These are phyloP conservation scores for Adelges cooleyi DNA, from an alignment of 1,140 invertebrate genomes.

Conservation along the genomic window DNA sequence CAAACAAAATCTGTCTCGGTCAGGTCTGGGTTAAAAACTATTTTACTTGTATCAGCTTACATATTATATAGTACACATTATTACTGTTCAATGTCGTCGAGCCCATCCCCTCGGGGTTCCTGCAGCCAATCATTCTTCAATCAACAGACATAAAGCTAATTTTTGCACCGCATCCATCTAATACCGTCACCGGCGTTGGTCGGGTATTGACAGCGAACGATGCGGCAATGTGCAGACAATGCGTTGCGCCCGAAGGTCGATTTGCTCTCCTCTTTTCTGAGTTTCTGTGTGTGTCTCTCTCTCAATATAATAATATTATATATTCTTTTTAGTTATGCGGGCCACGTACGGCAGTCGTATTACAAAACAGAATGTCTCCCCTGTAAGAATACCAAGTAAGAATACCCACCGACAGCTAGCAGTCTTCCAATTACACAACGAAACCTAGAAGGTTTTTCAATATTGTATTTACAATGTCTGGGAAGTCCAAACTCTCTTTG, in stretches of 20 bases:
- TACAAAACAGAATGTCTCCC: slow-evolving; percentile 21
- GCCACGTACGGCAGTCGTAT: slow-evolving; percentile 18
- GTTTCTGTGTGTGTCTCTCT: too few species aligned
- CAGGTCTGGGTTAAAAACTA: too few species aligned
- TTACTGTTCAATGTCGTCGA: background rate
- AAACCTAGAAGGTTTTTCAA: too few species aligned
- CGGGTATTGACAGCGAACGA: background rate
- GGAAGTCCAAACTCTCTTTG: too few species aligned
- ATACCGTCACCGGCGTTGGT: background rate
- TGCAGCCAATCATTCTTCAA: too few species aligned
- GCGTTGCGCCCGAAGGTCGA: slow-evolving; percentile 18
- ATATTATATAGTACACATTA: too few species aligned
- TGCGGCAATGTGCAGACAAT: background rate
- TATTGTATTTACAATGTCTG: too few species aligned
- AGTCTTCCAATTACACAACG: slow-evolving; percentile 10
- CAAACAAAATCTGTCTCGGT: too few species aligned
- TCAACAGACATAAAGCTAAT: background rate
- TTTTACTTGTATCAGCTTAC: too few species aligned
- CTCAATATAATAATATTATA: too few species aligned
- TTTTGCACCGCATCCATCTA: background rate
- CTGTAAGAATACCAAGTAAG: slow-evolving; percentile 5
- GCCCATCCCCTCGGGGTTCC: too few species aligned
- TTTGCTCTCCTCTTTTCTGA: background rate
- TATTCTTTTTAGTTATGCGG: slow-evolving; percentile 7
- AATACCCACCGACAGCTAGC: background rate